Evolutionary conservation across 1,140 invertebrate species (phyloP), one percentile per base, ranked within the genome.

Genomic region (Zaprionus africanus): DNA sequence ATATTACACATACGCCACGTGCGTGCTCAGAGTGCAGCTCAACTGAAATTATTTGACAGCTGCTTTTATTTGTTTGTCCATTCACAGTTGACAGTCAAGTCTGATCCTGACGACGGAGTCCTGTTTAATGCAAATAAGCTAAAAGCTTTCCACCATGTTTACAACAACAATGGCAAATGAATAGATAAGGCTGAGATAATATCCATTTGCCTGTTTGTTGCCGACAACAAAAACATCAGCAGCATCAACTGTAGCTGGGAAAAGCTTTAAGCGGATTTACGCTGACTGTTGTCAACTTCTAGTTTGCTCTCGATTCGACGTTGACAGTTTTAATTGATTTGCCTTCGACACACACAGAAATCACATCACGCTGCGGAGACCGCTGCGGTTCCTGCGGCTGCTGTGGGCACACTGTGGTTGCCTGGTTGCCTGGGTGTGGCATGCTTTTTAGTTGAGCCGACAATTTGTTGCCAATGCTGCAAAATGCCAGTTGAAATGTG

Each of bases 241-340:
- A 51, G 46, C 51, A 70, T 11, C 63, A 59, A 11, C 61, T 53
- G 38, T 31, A 41, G 28, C 34, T 13, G 24, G 64, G 41, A 60
- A 76, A 81, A 81, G 70, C 79, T 90, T 87, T 87, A 84, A 87
- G 78, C 84, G 81, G 85, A 88, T 87, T 87, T 56, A 56, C 62
- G 74, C 46, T 69, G 70, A 68, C 70, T 65, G 71, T 75, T 87
- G 84, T 90, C 84, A 84, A 90, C 81, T 90, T 87, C 84, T 71
- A 65, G 81, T 70, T 66, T 41, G 12, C 46, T 41, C 76, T 78
- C 75, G 64, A 51, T 19, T 51, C 78, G 72, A 66, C 73, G 64
- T 51, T 65, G 75, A 77, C 70, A 73, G 78, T 78, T 88, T 87
- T 88, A 87, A 87, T 87, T 87, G 84, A 87, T 87, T 87, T 83